Percentiles rank a stretch among this genome's conserved stretches.
These are phyloP conservation scores for Hypocryptadius cinnamomeus DNA, from an alignment of 2,113 vertebrate species.

Conservation along the genomic window DNA sequence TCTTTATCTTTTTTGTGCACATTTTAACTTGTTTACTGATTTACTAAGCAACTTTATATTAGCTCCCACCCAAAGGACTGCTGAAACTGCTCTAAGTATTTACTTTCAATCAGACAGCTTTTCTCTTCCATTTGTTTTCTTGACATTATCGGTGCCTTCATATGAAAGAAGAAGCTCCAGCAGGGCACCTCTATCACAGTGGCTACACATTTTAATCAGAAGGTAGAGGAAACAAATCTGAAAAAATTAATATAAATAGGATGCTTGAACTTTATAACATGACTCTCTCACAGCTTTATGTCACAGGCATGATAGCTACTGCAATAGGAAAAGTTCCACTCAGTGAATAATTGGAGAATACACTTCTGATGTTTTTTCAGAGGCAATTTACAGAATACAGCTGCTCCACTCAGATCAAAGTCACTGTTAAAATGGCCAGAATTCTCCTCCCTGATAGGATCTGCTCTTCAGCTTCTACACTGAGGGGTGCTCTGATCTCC, in stretches of 20 bases:
- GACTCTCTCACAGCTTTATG: background rate
- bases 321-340: background rate
- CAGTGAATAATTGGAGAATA: background rate
- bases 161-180: slow-evolving; percentile 37
- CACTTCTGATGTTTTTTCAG: background rate
- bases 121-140: slow-evolving; percentile 65
- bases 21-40: slow-evolving; percentile 67
- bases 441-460: background rate
- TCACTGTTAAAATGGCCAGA: background rate
- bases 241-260: slow-evolving; percentile 47
- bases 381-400: background rate
- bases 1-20: slow-evolving; percentile 66
- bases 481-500: background rate
- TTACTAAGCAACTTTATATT: slow-evolving; percentile 66
- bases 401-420: background rate
- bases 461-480: background rate
- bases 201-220: slow-evolving; percentile 50
- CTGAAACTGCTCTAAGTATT: slow-evolving; percentile 55
- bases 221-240: slow-evolving; percentile 16
- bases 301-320: background rate
- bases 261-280: slow-evolving; percentile 29
- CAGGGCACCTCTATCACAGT: slow-evolving; percentile 32
- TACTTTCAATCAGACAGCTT: slow-evolving; percentile 64
- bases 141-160: slow-evolving; percentile 56
- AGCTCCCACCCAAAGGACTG: slow-evolving; percentile 56